Base-by-base conservation (phyloP, 2,888 invertebrate species). In the Pycnomerus fuliginosus region DNA sequence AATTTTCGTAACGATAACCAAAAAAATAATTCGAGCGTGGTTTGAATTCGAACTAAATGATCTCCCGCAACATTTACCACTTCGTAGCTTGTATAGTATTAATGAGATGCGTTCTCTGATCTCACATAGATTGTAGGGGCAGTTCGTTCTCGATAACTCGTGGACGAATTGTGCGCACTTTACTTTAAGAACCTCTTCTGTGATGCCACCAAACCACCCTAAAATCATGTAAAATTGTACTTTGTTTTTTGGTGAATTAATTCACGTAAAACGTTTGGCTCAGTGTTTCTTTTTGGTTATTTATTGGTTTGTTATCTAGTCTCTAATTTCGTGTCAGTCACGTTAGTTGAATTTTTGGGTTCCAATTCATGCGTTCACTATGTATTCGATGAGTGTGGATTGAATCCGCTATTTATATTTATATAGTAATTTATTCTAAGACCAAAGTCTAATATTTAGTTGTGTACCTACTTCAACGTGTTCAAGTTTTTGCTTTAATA, bases 271-370 rank as follows among this genome's bases (percentile, higher is more conserved):
- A 5, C 8, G 4, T 20, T 20, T 20, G 20, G 20, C 20, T 5
- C 4, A 20, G 20, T 5, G 20, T 55, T 45, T 53, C 46, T 47
- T 53, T 53, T 56, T 56, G 53, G 50, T 52, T 59, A n/a, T n/a
- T n/a, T n/a, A 52, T 54, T 54, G 54, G 58, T 64, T 65, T 65
- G 66, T 66, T 66, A 65, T 66, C 66, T 66, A 66, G 66, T 66
- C 66, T 62, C 58, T 65, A 65, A 56, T 57, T 60, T 61, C 57
- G 48, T 60, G 57, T 38, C 36, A 20, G 4, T 8, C 38, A 25
- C 37, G 14, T 36, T 45, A 45, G 45, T 45, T 45, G 40, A 45
- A 32, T 45, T 45, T 34, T 44, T 29, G 27, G 7, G 11, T 14
- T 28, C 34, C 17, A 30, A 41, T 41, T 41, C 34, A 41, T 41